Base-by-base conservation (phyloP, 2,113 vertebrate genomes). In the Euleptes europaea region DNA sequence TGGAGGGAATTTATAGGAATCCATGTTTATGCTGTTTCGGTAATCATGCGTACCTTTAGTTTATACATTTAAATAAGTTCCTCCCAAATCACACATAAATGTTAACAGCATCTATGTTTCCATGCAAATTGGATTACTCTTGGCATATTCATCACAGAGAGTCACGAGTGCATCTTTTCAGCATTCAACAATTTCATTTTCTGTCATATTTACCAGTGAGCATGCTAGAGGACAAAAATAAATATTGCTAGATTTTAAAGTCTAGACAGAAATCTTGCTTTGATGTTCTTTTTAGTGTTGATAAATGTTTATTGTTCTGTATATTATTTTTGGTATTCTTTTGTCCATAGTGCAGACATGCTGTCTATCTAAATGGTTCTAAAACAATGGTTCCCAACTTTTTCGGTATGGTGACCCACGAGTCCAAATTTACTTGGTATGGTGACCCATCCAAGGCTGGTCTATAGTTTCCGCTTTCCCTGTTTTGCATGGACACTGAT, bases 71-170 rank as follows among this genome's bases (percentile, higher is more conserved):
- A 77, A 54, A 88, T 89, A 84, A 66, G 7, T 89, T 94, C 82
- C 89, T 85, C 92, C 88, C 85, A 85, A 91, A 57, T 89, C 83
- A 75, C 77, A 85, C 87, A 86, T 88, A 93, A 95, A 93, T 92
- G 88, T 93, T 94, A 94, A 86, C 87, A 94, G 88, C 86, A 91
- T 84, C 88, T 84, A 44, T 71, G 23, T 85, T 93, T 47, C 91
- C 86, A 93, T 90, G 88, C 84, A 95, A 95, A 95, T 91, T 91
- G 94, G 89, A 93, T 94, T 94, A 91, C 91, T 92, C 90, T 91
- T 84, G 88, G 82, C 88, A 90, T 88, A 86, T 91, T 93, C 49
- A 81, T 93, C 86, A 67, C 17, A 90, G 91, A 88, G 91, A 92
- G 90, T 92, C 17, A 7, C 42, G 14, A 42, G 67, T 93, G 82